These are phyloP conservation scores for Tetramorium bicarinatum DNA, from an alignment of 2,888 invertebrate species.

Conservation along the genomic window DNA sequence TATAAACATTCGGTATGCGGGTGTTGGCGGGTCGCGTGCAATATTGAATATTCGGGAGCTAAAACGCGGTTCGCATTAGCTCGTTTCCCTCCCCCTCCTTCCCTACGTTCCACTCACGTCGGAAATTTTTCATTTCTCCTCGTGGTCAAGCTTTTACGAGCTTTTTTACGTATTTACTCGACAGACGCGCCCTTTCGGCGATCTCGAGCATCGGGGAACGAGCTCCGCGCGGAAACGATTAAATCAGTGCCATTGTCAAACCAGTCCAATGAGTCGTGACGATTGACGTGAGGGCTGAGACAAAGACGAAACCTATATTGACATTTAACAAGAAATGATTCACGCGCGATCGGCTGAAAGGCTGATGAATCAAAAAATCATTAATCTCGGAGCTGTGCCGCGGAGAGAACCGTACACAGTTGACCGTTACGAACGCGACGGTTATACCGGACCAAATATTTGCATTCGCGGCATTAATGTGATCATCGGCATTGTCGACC, in stretches of 20 bases:
- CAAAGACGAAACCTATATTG: background rate
- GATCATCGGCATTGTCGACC: conserved; percentile 68
- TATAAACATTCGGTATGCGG: conserved; percentile 61
- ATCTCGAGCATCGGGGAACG: conserved; percentile 3
- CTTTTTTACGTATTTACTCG: conserved; percentile 59
- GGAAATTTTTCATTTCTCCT: conserved; percentile 59
- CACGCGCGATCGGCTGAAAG: background rate
- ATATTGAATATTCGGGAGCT: conserved; percentile 66
- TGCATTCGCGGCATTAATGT: conserved; percentile 70
- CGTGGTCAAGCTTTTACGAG: conserved; percentile 56
- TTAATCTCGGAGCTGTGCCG: background rate
- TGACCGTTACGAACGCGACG: conserved; percentile 25
- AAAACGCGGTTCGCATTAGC: conserved; percentile 66
- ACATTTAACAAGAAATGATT: background rate
- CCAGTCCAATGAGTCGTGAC: background rate
- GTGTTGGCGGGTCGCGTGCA: conserved; percentile 22
- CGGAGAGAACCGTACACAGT: conserved; percentile 6
- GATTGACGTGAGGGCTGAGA: background rate
- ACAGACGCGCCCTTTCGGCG: conserved; percentile 10
- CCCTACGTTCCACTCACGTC: background rate
- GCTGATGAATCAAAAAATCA: background rate
- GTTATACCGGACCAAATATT: conserved; percentile 69
- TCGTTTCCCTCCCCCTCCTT: background rate
- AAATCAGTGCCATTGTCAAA: conserved; percentile 17
- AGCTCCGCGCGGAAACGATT: background rate